Conservation (phyloP, 2,113 vertebrate species). For the Dicrurus megarhynchus region DNA sequence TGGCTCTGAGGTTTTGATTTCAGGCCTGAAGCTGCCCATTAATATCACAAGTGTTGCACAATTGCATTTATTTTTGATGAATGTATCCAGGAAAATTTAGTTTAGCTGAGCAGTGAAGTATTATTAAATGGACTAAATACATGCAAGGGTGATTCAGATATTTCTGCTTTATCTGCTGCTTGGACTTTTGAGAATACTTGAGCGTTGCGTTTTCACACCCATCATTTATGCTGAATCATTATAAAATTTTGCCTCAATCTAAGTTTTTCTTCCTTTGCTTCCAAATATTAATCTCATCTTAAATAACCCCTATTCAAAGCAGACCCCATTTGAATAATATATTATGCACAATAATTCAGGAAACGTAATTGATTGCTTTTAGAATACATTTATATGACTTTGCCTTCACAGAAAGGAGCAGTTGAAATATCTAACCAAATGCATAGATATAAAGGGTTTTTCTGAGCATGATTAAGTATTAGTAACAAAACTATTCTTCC, state of each 20-base stretch:
- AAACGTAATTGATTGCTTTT: slow-evolving; percentile 9
- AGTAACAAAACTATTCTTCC: not conserved
- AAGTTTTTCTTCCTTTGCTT: slow-evolving; percentile 1
- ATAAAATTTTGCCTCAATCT: not conserved
- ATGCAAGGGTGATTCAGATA: not conserved
- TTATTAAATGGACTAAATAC: slow-evolving; percentile 1
- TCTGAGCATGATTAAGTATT: not conserved
- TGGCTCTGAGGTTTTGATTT: not conserved
- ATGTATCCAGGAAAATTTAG: not conserved
- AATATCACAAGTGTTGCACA: not conserved
- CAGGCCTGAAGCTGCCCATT: not conserved
- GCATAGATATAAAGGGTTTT: not conserved
- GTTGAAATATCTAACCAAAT: not conserved
- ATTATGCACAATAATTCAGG: not conserved
- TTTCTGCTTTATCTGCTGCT: not conserved
- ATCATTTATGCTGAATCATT: not conserved
- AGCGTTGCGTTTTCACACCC: not conserved
- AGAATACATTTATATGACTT: not conserved
- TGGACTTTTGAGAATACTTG: not conserved
- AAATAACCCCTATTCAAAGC: not conserved
- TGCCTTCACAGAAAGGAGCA: not conserved
- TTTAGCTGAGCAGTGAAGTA: not conserved
- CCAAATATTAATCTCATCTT: slow-evolving; percentile 33
- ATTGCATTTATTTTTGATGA: slow-evolving; percentile 3
- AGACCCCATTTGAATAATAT: not conserved